Base-by-base conservation (phyloP, 2,113 vertebrate genomes). In the Oreochromis aureus region DNA sequence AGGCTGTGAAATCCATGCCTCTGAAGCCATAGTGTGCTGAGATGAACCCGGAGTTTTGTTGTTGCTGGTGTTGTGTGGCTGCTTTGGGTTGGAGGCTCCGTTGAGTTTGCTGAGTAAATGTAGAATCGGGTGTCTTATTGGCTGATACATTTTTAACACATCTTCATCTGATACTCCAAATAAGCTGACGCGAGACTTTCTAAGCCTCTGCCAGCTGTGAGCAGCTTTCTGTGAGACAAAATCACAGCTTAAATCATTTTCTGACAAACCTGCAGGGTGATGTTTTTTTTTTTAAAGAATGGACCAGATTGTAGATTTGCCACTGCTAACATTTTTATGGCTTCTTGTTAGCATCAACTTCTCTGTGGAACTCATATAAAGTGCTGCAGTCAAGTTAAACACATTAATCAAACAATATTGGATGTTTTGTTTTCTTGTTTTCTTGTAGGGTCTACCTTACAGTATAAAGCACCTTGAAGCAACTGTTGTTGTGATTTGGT, bases 71-170 rank as follows among this genome's bases (percentile, higher is more conserved):
- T 63, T 13, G 18, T 6, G 63, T 22, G 19, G 22, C 11, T 41
- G 34, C 19, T 69, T 69, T 41, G 6, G 63, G 63, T 41, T 41
- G 63, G 63, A 69, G 63, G 63, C 36, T 41, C 63, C 1, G 1
- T 22, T 69, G 34, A 66, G 34, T n/a, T 66, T 0, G 0, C 0
- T 7, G 63, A 69, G 34, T 41, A 69, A 22, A 22, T 1, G 1
- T 22, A 0, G 34, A 41, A 13, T 66, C 4, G 0, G 19, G 34
- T 66, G 32, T 41, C 7, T 41, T 69, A 69, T 41, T 48, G 11
- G 6, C 15, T 16, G 3, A 16, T 48, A 18, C 15, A 6, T 48
- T 18, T 48, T 69, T 13, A 41, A 12, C 61, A 66, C 61, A 22
- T 39, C 19, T 69, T 69, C 11, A 22, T 22, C 63, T 41, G 63